A percentile compares a stretch with the other conserved stretches of the same genome.
These are phyloP conservation scores for Encarsia formosa DNA, from an alignment of 2,888 invertebrate genomes.

Conservation along the genomic window DNA sequence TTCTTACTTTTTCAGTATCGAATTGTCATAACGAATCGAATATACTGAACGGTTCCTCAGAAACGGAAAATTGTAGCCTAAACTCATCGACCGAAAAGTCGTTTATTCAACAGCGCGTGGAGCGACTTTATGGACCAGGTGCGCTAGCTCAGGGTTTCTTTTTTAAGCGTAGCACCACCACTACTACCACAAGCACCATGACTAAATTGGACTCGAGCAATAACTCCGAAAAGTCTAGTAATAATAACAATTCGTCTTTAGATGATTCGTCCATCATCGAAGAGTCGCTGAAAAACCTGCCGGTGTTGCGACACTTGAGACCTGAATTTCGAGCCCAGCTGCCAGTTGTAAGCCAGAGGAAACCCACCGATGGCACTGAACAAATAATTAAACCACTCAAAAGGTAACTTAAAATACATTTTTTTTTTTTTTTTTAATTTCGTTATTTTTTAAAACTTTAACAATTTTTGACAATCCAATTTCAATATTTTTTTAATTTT, in stretches of 20 bases:
- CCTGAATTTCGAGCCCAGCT: conserved; percentile 84
- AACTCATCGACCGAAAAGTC: conserved; percentile 54
- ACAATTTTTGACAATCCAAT: too few relatives aligned
- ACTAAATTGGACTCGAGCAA: conserved; percentile 48
- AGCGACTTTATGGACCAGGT: conserved; percentile 82
- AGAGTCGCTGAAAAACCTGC: conserved; percentile 56
- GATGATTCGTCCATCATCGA: conserved; percentile 37
- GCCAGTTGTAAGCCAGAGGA: conserved; percentile 56
- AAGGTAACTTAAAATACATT: conserved; percentile 39
- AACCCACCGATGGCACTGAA: conserved; percentile 48
- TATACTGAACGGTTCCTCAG: conserved; percentile 40
- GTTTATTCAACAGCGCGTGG: conserved; percentile 85
- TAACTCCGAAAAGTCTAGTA: conserved; percentile 44
- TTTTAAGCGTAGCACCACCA: conserved; percentile 42
- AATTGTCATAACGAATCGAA: conserved; percentile 40
- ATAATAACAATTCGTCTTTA: conserved; percentile 37
- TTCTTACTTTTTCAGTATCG: conserved; percentile 39
- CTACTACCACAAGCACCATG: conserved; percentile 30
- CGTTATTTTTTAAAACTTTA: too few relatives aligned
- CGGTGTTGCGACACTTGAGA: conserved; percentile 76
- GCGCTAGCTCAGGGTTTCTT: conserved; percentile 83
- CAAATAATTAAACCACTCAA: conserved; percentile 46
- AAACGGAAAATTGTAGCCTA: conserved; percentile 32
- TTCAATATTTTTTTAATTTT: too few relatives aligned
- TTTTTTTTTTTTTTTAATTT: too few relatives aligned